Evolutionary conservation across 2,888 invertebrate species (phyloP), one percentile per base, ranked within the genome.

Genomic region (Phytoseiulus persimilis): DNA sequence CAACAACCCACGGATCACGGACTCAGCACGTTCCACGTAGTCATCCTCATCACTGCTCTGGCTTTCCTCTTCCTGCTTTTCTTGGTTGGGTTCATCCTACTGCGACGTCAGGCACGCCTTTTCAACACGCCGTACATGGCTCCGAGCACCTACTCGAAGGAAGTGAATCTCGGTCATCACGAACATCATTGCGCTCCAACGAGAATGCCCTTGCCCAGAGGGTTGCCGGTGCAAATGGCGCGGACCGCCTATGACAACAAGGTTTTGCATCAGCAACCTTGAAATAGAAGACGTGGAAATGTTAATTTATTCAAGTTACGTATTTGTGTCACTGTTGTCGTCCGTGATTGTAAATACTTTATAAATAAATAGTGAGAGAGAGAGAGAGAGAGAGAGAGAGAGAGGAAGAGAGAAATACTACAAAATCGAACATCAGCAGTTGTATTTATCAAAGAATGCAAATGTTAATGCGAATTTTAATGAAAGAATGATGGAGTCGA

Each of bases 121-220:
- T 87, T 87, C 87, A 87, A 87, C 87, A 87, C 87, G 18, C 87
- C 87, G 32, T 87, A 87, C 87, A 33, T 87, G 39, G 87, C 39
- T 11, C 87, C 32, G 39, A n/a, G 28, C 45, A 45, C n/a, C 33
- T 87, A 87, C 87, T 32, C 87, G 32, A 87, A 87, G 87, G 87
- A 87, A 18, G 39, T 39, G 18, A 32, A 33, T n/a, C 87, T 87
- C 33, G 33, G 39, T 18, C 87, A 45, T 5, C 87, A 87, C 45
- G 87, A 87, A 28, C 87, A 87, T 18, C 32, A 87, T n/a, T 33
- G 33, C 23, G 87, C 32, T 45, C 87, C 32, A 9, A 32, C 33
- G 39, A 31, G 32, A 23, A n/a, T 87, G 87, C 83, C 83, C 31
- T 18, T 83, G 45, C 87, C 90, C 2, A 3, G 65, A 18, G 65